phyloP scores from a whole-genome alignment of 2,888 invertebrate genomes.

The Dynastes hyllus region DNA sequence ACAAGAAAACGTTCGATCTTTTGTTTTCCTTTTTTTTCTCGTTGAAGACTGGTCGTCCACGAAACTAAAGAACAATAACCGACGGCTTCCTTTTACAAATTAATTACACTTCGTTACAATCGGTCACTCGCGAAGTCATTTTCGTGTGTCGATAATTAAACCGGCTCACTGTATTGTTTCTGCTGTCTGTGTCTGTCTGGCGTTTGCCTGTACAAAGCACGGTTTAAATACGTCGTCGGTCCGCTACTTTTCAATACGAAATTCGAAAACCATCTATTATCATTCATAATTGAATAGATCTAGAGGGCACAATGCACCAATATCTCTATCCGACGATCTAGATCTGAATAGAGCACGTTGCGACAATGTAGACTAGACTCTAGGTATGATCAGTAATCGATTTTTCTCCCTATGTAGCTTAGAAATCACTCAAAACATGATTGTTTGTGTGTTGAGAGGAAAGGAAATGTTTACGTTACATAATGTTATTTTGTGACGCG shows the following conservation, averaged over 20 bases:
- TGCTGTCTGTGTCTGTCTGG: neutral
- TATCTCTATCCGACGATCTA: conserved; percentile 23
- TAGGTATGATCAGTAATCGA: conserved; percentile 7
- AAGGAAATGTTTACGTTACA: conserved; percentile 17
- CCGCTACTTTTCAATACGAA: conserved; percentile 33
- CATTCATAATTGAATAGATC: conserved; percentile 40
- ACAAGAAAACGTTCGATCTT: conserved; percentile 1
- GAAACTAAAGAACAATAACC: neutral
- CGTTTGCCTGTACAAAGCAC: neutral
- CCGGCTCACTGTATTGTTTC: neutral
- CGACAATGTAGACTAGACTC: neutral
- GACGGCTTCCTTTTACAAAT: conserved; percentile 45
- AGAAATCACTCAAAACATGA: neutral
- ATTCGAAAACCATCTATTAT: conserved; percentile 34
- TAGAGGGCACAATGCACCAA: neutral
- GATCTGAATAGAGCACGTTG: neutral
- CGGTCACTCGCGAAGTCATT: conserved; percentile 31
- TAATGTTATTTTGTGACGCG: neutral
- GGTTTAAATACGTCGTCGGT: neutral
- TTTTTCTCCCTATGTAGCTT: neutral
- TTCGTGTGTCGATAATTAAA: conserved; percentile 42
- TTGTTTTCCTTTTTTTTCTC: neutral
- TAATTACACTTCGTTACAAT: conserved; percentile 45
- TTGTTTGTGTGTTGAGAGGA: neutral
- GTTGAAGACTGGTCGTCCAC: conserved; percentile 15